Conservation (phyloP, 2,113 vertebrate species). For the Bos indicus region DNA sequence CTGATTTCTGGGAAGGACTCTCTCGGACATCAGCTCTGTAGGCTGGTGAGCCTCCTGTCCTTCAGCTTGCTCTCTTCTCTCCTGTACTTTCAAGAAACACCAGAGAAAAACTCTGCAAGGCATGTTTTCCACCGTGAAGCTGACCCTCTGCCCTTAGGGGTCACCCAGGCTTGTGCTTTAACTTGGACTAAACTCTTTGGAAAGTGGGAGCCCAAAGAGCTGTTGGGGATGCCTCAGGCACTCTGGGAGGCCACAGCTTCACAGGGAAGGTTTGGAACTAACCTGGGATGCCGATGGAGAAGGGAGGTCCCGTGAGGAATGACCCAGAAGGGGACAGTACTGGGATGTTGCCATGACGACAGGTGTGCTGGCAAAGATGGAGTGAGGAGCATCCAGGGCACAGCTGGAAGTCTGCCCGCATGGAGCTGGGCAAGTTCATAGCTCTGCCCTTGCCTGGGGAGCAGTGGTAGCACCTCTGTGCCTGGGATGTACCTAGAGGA, state of each 20-base stretch:
- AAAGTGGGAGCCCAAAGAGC: background rate
- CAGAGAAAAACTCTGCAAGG: background rate
- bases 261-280: background rate
- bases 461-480: rapidly evolving
- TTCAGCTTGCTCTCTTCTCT: background rate
- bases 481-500: background rate
- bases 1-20: background rate
- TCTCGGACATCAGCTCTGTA: background rate
- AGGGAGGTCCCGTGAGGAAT: background rate
- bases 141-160: background rate
- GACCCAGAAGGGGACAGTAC: background rate
- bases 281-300: background rate
- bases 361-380: background rate
- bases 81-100: conserved; percentile 18
- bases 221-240: background rate
- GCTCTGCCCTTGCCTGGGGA: background rate
- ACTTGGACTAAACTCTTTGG: background rate
- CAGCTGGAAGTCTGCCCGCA: rapidly evolving
- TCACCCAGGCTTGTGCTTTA: background rate
- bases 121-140: conserved; percentile 6
- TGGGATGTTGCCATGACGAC: background rate
- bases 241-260: background rate
- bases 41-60: background rate
- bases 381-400: background rate
- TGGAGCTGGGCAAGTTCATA: background rate